Percentiles rank a stretch among this genome's conserved stretches.
phyloP scores from a whole-genome alignment of 2,113 vertebrate genomes.

The Ciconia boyciana region DNA sequence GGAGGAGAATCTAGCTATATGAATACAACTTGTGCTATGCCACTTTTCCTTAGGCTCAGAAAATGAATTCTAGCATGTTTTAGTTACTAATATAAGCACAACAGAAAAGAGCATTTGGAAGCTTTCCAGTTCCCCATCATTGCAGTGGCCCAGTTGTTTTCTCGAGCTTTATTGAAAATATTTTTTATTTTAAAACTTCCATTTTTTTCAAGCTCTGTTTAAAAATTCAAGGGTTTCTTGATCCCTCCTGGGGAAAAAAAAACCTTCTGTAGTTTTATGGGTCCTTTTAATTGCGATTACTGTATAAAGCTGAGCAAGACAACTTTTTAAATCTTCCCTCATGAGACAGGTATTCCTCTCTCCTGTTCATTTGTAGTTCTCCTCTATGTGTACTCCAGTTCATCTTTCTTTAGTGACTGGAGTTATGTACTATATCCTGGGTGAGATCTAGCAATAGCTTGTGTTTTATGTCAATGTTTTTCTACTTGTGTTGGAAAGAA shows the following conservation, averaged over 20 bases:
- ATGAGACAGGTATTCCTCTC: background rate
- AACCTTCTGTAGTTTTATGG: background rate
- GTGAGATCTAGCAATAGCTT: background rate
- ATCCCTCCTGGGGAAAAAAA: background rate
- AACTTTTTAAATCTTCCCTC: background rate
- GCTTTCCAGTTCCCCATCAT: background rate
- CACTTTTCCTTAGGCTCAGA: background rate
- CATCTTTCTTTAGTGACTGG: background rate
- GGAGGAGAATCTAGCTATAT: background rate
- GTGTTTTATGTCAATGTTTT: background rate
- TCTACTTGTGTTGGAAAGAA: background rate
- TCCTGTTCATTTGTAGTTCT: background rate
- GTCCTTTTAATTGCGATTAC: background rate
- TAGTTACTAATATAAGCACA: background rate
- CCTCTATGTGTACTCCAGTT: background rate
- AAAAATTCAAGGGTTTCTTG: conserved; percentile 7
- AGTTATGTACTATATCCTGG: background rate
- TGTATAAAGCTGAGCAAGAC: background rate
- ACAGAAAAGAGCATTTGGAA: background rate
- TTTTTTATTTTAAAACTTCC: background rate
- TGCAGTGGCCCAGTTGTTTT: background rate
- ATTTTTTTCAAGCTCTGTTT: background rate
- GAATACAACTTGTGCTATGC: background rate
- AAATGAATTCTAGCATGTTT: background rate
- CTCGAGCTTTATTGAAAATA: background rate